Evolutionary conservation across 37 sponge, comb jelly and placozoan species (phyloP).

Genomic region (Cliona cf. orientalis): DNA sequence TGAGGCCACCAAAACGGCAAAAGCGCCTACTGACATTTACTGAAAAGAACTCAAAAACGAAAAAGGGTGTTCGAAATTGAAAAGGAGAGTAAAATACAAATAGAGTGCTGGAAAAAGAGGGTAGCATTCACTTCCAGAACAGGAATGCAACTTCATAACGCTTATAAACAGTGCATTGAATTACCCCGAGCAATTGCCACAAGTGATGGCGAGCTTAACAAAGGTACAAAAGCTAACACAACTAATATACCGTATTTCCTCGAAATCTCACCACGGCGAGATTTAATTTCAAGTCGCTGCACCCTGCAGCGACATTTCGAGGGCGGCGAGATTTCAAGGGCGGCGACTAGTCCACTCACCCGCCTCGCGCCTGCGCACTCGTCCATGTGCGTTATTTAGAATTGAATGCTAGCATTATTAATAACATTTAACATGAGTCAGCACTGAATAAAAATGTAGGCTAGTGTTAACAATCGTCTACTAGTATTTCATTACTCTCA

Average conservation of each 20-base stretch:
- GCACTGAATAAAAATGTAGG: no score
- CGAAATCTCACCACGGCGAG: background rate
- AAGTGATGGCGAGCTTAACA: conserved; percentile 1
- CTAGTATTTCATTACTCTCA: no score
- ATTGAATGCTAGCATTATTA: no score
- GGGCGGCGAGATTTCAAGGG: no score
- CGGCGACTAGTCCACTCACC: no score
- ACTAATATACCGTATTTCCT: background rate
- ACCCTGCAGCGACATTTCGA: no score
- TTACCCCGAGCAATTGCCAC: conserved; percentile 1
- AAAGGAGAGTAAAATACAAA: conserved; percentile 8
- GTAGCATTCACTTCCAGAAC: background rate
- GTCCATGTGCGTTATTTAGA: no score
- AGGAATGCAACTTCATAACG: background rate
- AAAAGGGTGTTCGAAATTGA: background rate
- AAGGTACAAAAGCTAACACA: conserved; percentile 5
- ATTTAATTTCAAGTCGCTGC: no score
- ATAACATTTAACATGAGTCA: no score
- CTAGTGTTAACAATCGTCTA: no score
- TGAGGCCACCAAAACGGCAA: background rate
- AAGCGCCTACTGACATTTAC: conserved; percentile 8
- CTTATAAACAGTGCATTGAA: background rate
- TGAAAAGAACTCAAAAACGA: conserved; percentile 4
- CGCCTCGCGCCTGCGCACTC: no score
- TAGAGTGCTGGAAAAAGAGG: conserved; percentile 1